Evolutionary conservation across 2,888 invertebrate genomes (phyloP).

Genomic region (Cataglyphis cursor): DNA sequence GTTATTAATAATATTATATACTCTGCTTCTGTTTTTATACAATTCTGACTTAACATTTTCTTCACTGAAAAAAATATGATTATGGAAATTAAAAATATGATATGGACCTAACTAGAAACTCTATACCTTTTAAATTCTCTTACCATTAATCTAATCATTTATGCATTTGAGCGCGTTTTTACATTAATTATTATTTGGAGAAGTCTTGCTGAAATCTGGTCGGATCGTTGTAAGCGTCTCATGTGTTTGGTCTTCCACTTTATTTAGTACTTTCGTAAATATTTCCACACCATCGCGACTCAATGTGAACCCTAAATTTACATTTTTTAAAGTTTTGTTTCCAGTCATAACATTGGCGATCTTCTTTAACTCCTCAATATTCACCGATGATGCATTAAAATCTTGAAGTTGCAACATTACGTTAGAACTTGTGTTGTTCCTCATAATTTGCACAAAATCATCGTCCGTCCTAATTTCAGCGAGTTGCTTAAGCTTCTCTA

Average conservation of each 20-base stretch:
- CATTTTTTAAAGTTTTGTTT: conserved; percentile 75
- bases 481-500: conserved; percentile 80
- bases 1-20: neutral
- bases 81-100: too few relatives aligned
- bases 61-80: too few relatives aligned
- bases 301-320: conserved; percentile 87
- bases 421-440: conserved; percentile 51
- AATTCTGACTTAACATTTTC: too few relatives aligned
- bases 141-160: neutral
- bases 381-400: neutral
- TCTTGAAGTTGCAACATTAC: neutral
- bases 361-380: conserved; percentile 81
- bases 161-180: neutral
- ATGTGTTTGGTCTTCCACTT: conserved; percentile 83
- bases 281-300: conserved; percentile 91
- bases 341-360: conserved; percentile 81
- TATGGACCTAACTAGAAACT: too few relatives aligned
- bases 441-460: conserved; percentile 63
- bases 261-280: conserved; percentile 90
- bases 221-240: conserved; percentile 70
- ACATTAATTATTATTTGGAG: conserved; percentile 61
- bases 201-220: conserved; percentile 79
- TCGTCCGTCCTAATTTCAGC: conserved; percentile 78
- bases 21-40: neutral
- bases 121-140: too few relatives aligned